Evolutionary conservation across 1,140 invertebrate species (phyloP).

Genomic region (Drosophila sproati): DNA sequence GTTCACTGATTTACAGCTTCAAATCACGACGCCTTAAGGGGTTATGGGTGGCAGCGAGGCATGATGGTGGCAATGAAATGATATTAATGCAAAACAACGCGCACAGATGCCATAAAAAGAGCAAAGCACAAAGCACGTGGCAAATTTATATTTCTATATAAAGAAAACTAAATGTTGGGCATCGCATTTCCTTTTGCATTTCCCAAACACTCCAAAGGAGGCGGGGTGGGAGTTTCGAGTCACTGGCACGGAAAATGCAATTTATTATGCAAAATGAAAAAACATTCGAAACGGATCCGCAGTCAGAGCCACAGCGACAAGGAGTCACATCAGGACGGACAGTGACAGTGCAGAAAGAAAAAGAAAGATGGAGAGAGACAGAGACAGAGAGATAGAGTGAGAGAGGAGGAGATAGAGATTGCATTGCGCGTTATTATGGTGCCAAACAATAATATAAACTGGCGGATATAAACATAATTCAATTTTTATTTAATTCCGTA

Average conservation of each 20-base stretch:
- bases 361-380: conserved; percentile 8
- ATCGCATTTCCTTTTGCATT: conserved; percentile 47
- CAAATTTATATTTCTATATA: conserved; percentile 43
- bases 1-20: conserved; percentile 35
- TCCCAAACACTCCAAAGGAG: conserved; percentile 5
- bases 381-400: conserved; percentile 19
- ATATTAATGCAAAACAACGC: conserved; percentile 78
- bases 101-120: conserved; percentile 64
- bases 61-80: conserved; percentile 70
- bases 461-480: conserved; percentile 80
- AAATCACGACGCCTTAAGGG: conserved; percentile 2
- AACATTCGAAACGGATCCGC: conserved; percentile 51
- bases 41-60: background rate
- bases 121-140: conserved; percentile 63
- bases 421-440: conserved; percentile 70
- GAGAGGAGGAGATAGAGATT: background rate
- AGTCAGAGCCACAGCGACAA: conserved; percentile 26
- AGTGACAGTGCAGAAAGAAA: conserved; percentile 4
- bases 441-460: conserved; percentile 77
- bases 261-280: conserved; percentile 82
- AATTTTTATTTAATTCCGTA: conserved; percentile 81
- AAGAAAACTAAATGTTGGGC: conserved; percentile 7
- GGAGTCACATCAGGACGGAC: conserved; percentile 18
- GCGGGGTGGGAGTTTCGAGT: conserved; percentile 34
- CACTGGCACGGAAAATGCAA: conserved; percentile 82